These are phyloP conservation scores for Dasypolia templi DNA, from an alignment of 2,888 invertebrate genomes.

Conservation along the genomic window DNA sequence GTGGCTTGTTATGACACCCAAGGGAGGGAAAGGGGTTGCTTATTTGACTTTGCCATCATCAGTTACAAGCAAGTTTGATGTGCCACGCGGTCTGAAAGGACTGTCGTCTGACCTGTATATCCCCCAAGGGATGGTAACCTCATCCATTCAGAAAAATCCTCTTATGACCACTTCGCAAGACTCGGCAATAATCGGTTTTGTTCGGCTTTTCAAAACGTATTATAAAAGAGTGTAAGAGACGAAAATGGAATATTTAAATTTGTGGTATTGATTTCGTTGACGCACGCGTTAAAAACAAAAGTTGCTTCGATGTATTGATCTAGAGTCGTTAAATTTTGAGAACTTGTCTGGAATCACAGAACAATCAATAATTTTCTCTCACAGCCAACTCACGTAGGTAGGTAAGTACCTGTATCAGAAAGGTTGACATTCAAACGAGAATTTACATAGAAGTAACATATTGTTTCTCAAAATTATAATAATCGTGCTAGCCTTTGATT, in stretches of 20 bases:
- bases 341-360: constrained; percentile 1
- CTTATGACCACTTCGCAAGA: constrained; percentile 4
- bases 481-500: constrained; percentile 18
- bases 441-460: constrained; percentile 48
- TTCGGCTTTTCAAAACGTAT: constrained; percentile 5
- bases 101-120: constrained; percentile 11
- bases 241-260: constrained; percentile 22
- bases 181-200: constrained; percentile 3
- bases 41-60: constrained; percentile 27
- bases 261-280: constrained; percentile 19
- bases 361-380: constrained; percentile 21
- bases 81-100: constrained; percentile 6
- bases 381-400: neutral
- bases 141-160: constrained; percentile 14
- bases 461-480: constrained; percentile 36
- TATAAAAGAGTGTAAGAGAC: neutral
- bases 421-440: constrained; percentile 29
- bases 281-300: constrained; percentile 10
- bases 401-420: neutral
- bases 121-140: constrained; percentile 16
- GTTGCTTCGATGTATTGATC: neutral
- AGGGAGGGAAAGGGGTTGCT: neutral
- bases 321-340: neutral
- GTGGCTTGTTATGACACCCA: neutral
- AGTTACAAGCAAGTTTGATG: constrained; percentile 13